Percentiles rank a stretch among this genome's conserved stretches.
Evolutionary conservation across 1,140 invertebrate species (phyloP).

Genomic region (Ceratoteleas bidentatus): DNA sequence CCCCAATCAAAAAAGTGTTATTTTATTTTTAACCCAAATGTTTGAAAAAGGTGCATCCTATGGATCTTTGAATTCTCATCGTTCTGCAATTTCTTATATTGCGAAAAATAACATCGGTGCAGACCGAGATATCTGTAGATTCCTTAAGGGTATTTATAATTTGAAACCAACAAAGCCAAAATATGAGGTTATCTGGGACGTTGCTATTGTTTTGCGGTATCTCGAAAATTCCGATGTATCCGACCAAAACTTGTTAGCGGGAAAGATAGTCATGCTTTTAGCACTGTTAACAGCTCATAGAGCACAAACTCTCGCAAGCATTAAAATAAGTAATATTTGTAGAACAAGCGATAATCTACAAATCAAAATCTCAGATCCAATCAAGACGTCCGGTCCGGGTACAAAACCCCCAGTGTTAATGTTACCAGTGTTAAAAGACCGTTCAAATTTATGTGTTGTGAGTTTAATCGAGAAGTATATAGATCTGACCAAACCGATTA

Average conservation of each 20-base stretch:
- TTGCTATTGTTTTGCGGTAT: neutral
- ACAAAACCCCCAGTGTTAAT: slow-evolving; percentile 4
- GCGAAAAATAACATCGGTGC: neutral
- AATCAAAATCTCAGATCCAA: slow-evolving; percentile 15
- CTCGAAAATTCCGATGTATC: neutral
- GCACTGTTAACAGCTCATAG: slow-evolving; percentile 45
- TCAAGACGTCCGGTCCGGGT: slow-evolving; percentile 24
- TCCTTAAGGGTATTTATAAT: slow-evolving; percentile 2
- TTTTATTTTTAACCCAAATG: neutral
- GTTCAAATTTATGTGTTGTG: slow-evolving; percentile 12
- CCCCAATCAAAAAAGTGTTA: neutral
- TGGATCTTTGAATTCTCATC: slow-evolving; percentile 3
- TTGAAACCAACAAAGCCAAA: neutral
- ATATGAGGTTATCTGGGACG: slow-evolving; percentile 7
- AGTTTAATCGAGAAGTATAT: slow-evolving; percentile 13
- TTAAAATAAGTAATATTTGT: slow-evolving; percentile 19
- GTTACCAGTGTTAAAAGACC: slow-evolving; percentile 1
- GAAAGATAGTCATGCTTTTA: slow-evolving; percentile 44
- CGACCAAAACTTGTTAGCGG: neutral
- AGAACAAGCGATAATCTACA: neutral
- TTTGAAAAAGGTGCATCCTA: neutral
- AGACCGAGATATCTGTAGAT: neutral
- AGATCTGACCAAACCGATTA: neutral
- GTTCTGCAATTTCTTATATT: neutral
- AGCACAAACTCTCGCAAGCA: slow-evolving; percentile 61